phyloP scores from a whole-genome alignment of 92 coral and sea anemone species.

The Phenganax marumi region DNA sequence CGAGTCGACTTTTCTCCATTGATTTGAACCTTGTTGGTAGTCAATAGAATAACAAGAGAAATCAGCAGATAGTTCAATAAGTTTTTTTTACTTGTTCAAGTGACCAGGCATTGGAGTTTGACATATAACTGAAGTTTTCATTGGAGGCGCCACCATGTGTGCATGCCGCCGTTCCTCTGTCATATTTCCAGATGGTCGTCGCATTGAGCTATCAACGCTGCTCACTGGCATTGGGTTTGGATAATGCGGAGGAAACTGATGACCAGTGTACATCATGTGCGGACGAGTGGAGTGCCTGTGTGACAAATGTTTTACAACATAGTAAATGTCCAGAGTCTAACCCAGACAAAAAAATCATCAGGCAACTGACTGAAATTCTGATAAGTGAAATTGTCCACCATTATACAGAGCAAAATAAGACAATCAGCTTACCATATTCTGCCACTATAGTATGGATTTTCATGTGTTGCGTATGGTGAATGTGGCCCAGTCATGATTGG shows the following conservation, averaged over 20 bases:
- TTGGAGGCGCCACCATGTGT: constrained; percentile 89
- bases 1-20: too few species aligned
- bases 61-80: neutral
- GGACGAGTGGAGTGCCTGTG: constrained; percentile 82
- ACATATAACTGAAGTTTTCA: constrained; percentile 85
- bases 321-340: too few species aligned
- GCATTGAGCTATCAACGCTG: constrained; percentile 75
- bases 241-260: constrained; percentile 78
- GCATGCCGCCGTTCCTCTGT: constrained; percentile 79
- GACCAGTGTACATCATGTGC: constrained; percentile 60
- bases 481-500: constrained; percentile 36
- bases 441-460: constrained; percentile 34
- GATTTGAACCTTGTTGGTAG: too few species aligned
- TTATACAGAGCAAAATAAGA: neutral
- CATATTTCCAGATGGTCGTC: constrained; percentile 81
- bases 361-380: neutral
- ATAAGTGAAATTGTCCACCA: neutral
- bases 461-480: constrained; percentile 28
- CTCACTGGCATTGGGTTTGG: constrained; percentile 88
- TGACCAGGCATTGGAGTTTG: constrained; percentile 77
- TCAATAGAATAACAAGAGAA: neutral
- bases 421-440: constrained; percentile 23
- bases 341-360: neutral
- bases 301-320: neutral
- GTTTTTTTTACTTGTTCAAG: constrained; percentile 63